phyloP scores from a whole-genome alignment of 2,888 invertebrate species.

The Caenorhabditis sp. region DNA sequence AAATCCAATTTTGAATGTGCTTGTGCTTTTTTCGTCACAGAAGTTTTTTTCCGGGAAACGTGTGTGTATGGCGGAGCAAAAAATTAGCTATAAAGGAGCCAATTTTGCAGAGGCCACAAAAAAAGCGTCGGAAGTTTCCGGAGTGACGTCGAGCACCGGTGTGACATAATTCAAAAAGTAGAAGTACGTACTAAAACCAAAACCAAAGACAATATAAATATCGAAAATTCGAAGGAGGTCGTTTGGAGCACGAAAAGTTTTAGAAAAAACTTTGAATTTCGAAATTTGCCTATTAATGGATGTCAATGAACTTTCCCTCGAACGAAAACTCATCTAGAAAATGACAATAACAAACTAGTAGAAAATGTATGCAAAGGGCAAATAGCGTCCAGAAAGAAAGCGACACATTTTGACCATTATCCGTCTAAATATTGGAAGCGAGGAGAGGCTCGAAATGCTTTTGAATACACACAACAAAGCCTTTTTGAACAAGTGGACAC shows the following conservation, averaged over 20 bases:
- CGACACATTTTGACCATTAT: conserved; percentile 24
- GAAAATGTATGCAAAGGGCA: conserved; percentile 50
- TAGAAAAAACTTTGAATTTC: too few species aligned
- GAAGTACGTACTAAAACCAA: conserved; percentile 8
- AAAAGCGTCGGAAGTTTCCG: conserved; percentile 52
- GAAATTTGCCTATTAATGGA: too few species aligned
- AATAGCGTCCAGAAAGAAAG: conserved; percentile 1
- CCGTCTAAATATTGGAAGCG: conserved; percentile 15
- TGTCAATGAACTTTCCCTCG: too few species aligned
- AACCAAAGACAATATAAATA: neutral
- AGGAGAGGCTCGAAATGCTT: conserved; percentile 8
- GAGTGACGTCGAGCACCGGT: conserved; percentile 37
- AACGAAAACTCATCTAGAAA: too few species aligned
- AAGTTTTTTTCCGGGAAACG: conserved; percentile 21
- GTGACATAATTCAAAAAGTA: conserved; percentile 41
- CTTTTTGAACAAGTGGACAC: conserved; percentile 34
- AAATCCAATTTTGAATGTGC: conserved; percentile 26
- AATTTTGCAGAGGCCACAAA: conserved; percentile 44
- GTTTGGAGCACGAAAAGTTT: neutral
- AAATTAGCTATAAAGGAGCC: conserved; percentile 42
- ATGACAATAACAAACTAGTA: conserved; percentile 24
- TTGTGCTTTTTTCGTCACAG: neutral
- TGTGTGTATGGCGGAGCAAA: conserved; percentile 7
- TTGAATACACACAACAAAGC: conserved; percentile 10
- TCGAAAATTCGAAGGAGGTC: conserved; percentile 13